phyloP scores from a whole-genome alignment of 37 sponge, comb jelly and placozoan genomes.

The Diacarnus erythraeanus region DNA sequence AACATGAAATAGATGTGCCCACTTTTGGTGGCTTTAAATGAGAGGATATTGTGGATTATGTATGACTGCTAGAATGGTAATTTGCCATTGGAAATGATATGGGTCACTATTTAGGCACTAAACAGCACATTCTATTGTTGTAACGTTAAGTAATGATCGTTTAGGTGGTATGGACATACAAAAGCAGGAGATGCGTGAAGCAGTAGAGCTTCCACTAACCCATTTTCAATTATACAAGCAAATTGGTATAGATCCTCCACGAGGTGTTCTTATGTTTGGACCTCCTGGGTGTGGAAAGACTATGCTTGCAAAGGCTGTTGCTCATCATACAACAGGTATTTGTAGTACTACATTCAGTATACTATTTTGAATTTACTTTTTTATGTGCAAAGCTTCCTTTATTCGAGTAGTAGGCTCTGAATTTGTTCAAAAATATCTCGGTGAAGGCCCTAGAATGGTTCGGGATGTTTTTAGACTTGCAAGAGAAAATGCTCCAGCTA shows the following conservation, averaged over 20 bases:
- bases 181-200: slow-evolving; percentile 97
- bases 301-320: slow-evolving; percentile 97
- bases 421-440: slow-evolving; percentile 99
- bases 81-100: no score
- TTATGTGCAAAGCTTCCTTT: slow-evolving; percentile 71
- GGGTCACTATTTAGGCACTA: no score
- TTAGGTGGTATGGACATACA: slow-evolving; percentile 97
- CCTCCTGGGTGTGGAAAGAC: slow-evolving; percentile 99
- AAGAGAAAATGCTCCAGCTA: slow-evolving; percentile 97
- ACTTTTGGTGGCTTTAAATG: no score
- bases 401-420: slow-evolving; percentile 97
- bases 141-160: no score
- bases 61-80: no score
- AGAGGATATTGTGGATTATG: no score
- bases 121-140: no score
- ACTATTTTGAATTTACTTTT: neutral
- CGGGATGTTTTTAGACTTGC: slow-evolving; percentile 97
- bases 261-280: slow-evolving; percentile 97
- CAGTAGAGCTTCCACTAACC: slow-evolving; percentile 96
- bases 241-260: slow-evolving; percentile 98
- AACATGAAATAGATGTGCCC: no score
- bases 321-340: slow-evolving; percentile 89
- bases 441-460: slow-evolving; percentile 97
- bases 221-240: slow-evolving; percentile 98
- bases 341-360: neutral